A percentile compares a stretch with the other conserved stretches of the same genome.
phyloP scores from a whole-genome alignment of 1,140 invertebrate genomes.

The Drosophila kikkawai region DNA sequence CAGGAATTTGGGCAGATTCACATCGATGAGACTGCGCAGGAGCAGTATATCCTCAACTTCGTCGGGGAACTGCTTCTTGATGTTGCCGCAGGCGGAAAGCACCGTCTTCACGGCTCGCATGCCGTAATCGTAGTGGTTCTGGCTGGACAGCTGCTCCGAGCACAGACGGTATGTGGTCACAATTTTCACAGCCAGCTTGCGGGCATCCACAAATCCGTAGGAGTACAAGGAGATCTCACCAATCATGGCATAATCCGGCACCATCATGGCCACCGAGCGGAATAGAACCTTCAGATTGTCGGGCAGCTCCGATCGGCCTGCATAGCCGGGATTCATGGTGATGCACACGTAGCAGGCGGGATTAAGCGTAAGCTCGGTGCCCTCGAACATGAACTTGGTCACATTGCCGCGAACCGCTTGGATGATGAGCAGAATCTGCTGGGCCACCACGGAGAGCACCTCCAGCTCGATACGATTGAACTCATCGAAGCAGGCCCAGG shows the following conservation, averaged over 20 bases:
- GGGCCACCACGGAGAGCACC: slow-evolving; percentile 92
- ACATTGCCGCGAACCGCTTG: slow-evolving; percentile 90
- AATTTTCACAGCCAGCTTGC: slow-evolving; percentile 93
- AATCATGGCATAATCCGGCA: slow-evolving; percentile 96
- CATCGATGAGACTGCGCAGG: slow-evolving; percentile 94
- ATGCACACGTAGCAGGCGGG: slow-evolving; percentile 95
- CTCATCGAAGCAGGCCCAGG: slow-evolving; percentile 98
- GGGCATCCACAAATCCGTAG: slow-evolving; percentile 93
- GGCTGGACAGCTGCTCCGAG: slow-evolving; percentile 94
- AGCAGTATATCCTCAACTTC: slow-evolving; percentile 92
- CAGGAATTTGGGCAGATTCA: slow-evolving; percentile 97
- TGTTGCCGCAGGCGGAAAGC: slow-evolving; percentile 93
- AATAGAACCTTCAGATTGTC: slow-evolving; percentile 97
- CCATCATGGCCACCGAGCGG: slow-evolving; percentile 97
- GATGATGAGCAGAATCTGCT: slow-evolving; percentile 93
- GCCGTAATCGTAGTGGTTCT: slow-evolving; percentile 96
- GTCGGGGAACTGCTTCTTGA: slow-evolving; percentile 93
- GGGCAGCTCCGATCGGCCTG: slow-evolving; percentile 89
- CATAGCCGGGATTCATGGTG: slow-evolving; percentile 97
- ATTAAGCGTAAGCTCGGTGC: slow-evolving; percentile 92
- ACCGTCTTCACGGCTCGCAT: slow-evolving; percentile 95
- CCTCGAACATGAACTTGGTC: slow-evolving; percentile 93
- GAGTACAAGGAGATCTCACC: slow-evolving; percentile 96
- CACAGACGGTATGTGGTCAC: slow-evolving; percentile 95
- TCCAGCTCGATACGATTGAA: slow-evolving; percentile 97